Evolutionary conservation across 2,797 vertebrate genomes (phyloP).

Genomic region (Spheniscus humboldti): DNA sequence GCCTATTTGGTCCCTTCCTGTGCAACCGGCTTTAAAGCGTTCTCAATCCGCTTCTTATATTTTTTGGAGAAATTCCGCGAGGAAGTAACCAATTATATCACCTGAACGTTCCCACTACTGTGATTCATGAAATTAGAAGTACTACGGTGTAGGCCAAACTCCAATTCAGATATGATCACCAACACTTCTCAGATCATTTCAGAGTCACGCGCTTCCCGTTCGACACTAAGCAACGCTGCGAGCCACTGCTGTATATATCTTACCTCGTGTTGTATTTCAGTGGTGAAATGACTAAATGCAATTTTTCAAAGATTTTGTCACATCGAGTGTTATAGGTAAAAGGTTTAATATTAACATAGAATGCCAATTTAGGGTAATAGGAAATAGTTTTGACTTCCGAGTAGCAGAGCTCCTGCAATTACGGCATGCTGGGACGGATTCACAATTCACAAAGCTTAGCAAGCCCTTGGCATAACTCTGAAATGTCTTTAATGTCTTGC

Average conservation of each 20-base stretch:
- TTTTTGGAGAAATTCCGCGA: not conserved
- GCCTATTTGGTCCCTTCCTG: not conserved
- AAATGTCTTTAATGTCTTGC: not conserved
- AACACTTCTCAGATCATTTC: not conserved
- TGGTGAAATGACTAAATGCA: not conserved
- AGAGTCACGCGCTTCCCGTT: not conserved
- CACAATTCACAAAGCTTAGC: not conserved
- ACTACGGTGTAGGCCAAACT: not conserved
- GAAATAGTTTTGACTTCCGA: not conserved
- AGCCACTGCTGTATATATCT: rapidly evolving
- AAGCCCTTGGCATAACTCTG: not conserved
- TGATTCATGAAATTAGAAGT: not conserved
- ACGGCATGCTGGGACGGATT: not conserved
- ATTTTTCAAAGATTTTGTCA: not conserved
- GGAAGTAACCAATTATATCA: not conserved
- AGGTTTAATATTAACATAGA: not conserved
- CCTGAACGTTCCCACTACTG: not conserved
- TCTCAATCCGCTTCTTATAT: not conserved
- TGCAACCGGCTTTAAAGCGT: not conserved
- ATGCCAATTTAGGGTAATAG: not conserved
- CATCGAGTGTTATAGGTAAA: not conserved
- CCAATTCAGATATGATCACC: not conserved
- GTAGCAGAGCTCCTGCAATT: not conserved
- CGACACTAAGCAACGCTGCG: rapidly evolving
- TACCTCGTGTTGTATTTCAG: not conserved